These are phyloP conservation scores for Chloropsis hardwickii DNA, from an alignment of 2,113 vertebrate genomes.

Conservation along the genomic window DNA sequence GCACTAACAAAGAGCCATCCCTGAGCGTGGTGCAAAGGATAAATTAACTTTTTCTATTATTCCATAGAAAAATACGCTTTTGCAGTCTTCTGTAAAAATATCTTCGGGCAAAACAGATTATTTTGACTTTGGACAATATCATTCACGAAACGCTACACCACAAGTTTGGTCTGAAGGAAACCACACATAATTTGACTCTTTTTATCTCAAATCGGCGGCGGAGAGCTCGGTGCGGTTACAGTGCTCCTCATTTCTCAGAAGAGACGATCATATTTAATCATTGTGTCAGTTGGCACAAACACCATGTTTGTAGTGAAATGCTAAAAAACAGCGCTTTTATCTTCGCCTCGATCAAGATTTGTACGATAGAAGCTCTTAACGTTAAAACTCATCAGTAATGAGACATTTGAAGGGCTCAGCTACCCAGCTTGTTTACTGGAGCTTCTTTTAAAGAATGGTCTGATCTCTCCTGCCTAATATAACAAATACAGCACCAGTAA, in stretches of 20 bases:
- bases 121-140: constrained; percentile 36
- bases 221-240: constrained; percentile 55
- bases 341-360: constrained; percentile 35
- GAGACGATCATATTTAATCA: constrained; percentile 49
- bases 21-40: not conserved
- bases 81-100: not conserved
- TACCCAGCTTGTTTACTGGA: constrained; percentile 34
- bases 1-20: not conserved
- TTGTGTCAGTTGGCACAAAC: constrained; percentile 67
- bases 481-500: not conserved
- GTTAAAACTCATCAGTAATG: not conserved
- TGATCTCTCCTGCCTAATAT: not conserved
- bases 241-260: constrained; percentile 64
- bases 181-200: constrained; percentile 35
- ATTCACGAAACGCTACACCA: not conserved
- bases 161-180: constrained; percentile 62
- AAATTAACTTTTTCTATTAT: not conserved
- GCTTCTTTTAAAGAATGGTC: not conserved
- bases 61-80: not conserved
- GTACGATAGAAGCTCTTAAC: not conserved
- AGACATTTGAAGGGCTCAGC: constrained; percentile 1
- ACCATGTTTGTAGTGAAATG: constrained; percentile 52
- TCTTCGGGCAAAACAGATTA: not conserved
- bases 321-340: constrained; percentile 46
- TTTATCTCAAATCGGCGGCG: constrained; percentile 40